phyloP scores from a whole-genome alignment of 2,888 invertebrate genomes.

The Horisme vitalbata region DNA sequence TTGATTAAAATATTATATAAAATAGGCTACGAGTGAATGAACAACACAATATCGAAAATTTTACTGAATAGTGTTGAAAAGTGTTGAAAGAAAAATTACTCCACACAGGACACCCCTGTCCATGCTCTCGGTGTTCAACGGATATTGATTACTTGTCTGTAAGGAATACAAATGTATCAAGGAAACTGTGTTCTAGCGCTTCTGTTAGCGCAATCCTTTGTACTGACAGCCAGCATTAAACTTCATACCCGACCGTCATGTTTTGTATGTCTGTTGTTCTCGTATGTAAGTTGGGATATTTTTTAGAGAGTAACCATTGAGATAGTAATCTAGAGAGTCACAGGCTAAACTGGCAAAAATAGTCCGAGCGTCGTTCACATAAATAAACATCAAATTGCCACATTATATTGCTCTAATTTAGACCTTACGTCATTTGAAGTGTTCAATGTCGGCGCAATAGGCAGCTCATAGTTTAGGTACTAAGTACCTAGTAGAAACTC shows the following conservation, averaged over 20 bases:
- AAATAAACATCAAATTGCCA: no score
- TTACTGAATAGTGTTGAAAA: constrained; percentile 18
- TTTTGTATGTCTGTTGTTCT: constrained; percentile 41
- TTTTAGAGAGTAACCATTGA: constrained; percentile 24
- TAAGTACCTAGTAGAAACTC: no score
- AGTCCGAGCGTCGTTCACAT: no score
- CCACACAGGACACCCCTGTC: constrained; percentile 58
- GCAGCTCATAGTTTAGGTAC: no score
- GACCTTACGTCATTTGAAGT: no score
- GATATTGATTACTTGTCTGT: constrained; percentile 80
- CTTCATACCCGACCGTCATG: constrained; percentile 57
- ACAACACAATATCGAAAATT: constrained; percentile 1
- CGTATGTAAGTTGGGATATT: constrained; percentile 27
- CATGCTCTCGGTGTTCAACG: constrained; percentile 61
- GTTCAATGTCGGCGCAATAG: no score
- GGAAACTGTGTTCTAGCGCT: constrained; percentile 61
- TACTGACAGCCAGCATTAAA: constrained; percentile 71
- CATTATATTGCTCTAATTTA: no score
- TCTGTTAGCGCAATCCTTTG: constrained; percentile 63
- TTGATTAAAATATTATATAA: background rate
- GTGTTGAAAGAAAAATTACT: constrained; percentile 55
- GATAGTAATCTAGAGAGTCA: no score
- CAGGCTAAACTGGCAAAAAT: no score
- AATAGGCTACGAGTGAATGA: background rate
- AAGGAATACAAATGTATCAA: constrained; percentile 80